phyloP scores from a whole-genome alignment of 2,113 vertebrate species.

The Saimiri boliviensis region DNA sequence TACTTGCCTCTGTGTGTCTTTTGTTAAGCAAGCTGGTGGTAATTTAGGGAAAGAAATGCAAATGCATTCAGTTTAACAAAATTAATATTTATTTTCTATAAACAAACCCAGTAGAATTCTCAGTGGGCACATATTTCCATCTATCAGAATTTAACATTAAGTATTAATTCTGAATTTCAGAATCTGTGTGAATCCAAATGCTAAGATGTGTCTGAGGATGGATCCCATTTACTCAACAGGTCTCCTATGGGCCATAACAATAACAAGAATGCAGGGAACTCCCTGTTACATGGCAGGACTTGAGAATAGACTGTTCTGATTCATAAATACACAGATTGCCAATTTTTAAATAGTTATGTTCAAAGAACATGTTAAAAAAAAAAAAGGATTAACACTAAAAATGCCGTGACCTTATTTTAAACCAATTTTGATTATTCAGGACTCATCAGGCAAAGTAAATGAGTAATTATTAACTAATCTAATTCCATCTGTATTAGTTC shows the following conservation, averaged over 20 bases:
- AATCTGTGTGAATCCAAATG: not conserved
- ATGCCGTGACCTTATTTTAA: not conserved
- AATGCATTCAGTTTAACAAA: constrained; percentile 51
- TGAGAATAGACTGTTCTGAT: not conserved
- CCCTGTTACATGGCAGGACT: not conserved
- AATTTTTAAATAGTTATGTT: not conserved
- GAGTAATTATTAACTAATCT: not conserved
- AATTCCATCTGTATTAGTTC: not conserved
- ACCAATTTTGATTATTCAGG: not conserved
- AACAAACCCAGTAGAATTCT: constrained; percentile 53
- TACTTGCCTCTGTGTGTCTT: not conserved
- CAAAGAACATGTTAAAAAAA: not conserved
- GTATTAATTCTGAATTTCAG: not conserved
- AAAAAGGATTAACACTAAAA: not conserved
- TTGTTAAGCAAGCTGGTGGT: constrained; percentile 4
- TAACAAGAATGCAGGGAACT: not conserved
- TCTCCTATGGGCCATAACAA: not conserved
- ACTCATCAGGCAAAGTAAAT: not conserved
- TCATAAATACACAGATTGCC: not conserved
- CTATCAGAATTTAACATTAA: constrained; percentile 57
- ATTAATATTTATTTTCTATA: constrained; percentile 60
- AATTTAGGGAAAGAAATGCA: constrained; percentile 49
- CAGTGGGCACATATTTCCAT: not conserved
- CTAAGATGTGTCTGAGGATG: not conserved
- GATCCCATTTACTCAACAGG: not conserved